Base-by-base conservation (phyloP, 2,797 vertebrate genomes). In the Pitangus sulphuratus region DNA sequence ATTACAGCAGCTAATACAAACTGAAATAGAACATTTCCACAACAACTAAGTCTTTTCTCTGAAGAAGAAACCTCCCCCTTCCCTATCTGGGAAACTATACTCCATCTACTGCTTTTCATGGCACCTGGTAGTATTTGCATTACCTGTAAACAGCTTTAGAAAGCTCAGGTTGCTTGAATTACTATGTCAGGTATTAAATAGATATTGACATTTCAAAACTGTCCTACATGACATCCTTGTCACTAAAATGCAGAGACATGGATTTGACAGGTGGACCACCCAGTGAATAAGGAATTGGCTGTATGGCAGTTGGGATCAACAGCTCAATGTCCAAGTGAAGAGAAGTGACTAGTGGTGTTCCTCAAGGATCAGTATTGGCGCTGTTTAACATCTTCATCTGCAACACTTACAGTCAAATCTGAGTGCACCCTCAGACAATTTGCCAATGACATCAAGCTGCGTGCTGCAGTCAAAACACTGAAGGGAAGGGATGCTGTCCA, bases 291-390 rank as follows among this genome's bases (percentile, higher is more conserved):
- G 14, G 48, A 77, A 64, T 18, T 77, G 37, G 56, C 19, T 37
- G 13, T 24, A 56, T 12, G 9, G n/a, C 16, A 45, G 12, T 4
- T 77, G 57, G 33, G 24, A n/a, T 57, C 37, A 45, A 26, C 16
- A 12, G 37, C n/a, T 45, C 28, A 22, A 31, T 17, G 19, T 30
- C 56, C 28, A 39, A 33, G 28, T 4, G 24, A 9, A 77, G n/a
- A 44, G 16, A 44, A 83, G n/a, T 3, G 4, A 44, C 0, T 0
- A 33, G 16, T 10, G 11, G 9, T 33, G 25, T 39, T 33, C n/a
- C 17, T 24, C 11, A n/a, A 28, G 15, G 11, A 3, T 4, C 40
- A 8, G 11, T 26, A 47, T 19, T 24, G 15, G 8, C 31, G 33
- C 42, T 65, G 22, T 65, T 44, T 65, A 65, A 47, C 44, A 25